A percentile compares a stretch with the other conserved stretches of the same genome.
Evolutionary conservation across 2,888 invertebrate species (phyloP).

Genomic region (Eilema griseolum): DNA sequence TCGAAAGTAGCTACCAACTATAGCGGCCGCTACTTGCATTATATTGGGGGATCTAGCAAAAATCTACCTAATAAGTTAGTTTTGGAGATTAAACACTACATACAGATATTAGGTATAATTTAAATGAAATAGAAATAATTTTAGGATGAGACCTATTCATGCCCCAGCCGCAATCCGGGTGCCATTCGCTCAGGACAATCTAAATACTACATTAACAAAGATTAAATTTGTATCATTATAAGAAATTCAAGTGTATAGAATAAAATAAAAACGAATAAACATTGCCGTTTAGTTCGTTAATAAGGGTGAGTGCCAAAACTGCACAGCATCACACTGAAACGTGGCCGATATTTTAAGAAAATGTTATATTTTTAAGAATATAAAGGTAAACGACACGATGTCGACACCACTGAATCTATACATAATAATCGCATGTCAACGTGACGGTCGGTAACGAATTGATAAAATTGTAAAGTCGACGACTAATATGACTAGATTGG

Average conservation of each 20-base stretch:
- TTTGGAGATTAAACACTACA: too few relatives aligned
- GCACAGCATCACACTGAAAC: slow-evolving; percentile 50
- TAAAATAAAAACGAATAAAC: slow-evolving; percentile 44
- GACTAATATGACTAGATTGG: slow-evolving; percentile 14
- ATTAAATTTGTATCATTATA: neutral
- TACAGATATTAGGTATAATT: neutral
- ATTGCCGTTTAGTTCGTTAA: slow-evolving; percentile 40
- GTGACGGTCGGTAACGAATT: slow-evolving; percentile 45
- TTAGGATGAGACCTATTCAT: neutral
- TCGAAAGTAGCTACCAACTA: too few relatives aligned
- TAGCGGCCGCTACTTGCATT: too few relatives aligned
- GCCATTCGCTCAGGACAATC: neutral
- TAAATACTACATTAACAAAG: neutral
- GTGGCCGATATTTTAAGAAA: slow-evolving; percentile 58
- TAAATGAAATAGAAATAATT: neutral
- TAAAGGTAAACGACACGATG: slow-evolving; percentile 65
- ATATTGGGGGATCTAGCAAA: too few relatives aligned
- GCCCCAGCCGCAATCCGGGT: neutral
- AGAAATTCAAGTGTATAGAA: neutral
- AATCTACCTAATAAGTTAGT: too few relatives aligned
- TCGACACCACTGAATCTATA: slow-evolving; percentile 24
- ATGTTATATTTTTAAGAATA: slow-evolving; percentile 60
- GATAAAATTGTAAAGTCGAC: slow-evolving; percentile 23
- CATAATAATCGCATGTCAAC: slow-evolving; percentile 24
- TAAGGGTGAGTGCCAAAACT: slow-evolving; percentile 60